Percentiles rank a stretch among this genome's conserved stretches.
phyloP scores from a whole-genome alignment of 2,113 vertebrate genomes.

The Oplegnathus fasciatus region DNA sequence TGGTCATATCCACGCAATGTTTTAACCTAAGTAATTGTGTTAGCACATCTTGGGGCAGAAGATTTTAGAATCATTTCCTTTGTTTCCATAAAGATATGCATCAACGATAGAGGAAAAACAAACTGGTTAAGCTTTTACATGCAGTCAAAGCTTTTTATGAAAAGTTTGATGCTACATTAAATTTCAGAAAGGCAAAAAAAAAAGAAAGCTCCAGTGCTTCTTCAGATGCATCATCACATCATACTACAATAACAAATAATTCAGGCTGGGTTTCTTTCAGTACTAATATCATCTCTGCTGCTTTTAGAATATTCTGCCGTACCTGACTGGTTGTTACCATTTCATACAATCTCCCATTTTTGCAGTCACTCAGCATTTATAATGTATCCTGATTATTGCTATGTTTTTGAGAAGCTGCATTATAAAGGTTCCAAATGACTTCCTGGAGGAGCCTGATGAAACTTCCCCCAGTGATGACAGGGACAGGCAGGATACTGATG shows the following conservation, averaged over 20 bases:
- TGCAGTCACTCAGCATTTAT: slow-evolving; percentile 8
- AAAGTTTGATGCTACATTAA: neutral
- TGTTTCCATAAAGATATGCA: slow-evolving; percentile 10
- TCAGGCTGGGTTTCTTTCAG: neutral
- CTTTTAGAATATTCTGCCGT: neutral
- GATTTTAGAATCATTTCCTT: neutral
- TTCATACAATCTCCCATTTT: slow-evolving; percentile 30
- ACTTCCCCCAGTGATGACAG: neutral
- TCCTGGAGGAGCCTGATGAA: slow-evolving; percentile 31
- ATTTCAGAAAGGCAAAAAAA: neutral
- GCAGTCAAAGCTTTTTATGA: neutral
- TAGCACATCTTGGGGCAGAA: neutral
- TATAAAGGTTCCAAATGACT: slow-evolving; percentile 14
- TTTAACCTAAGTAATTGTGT: neutral
- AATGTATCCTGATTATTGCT: slow-evolving; percentile 15
- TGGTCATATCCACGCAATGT: too few species aligned
- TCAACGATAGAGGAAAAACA: neutral
- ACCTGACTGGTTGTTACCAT: slow-evolving; percentile 8
- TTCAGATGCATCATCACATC: slow-evolving; percentile 6
- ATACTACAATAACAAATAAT: neutral
- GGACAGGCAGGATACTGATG: neutral
- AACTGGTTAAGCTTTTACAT: neutral
- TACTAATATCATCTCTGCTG: slow-evolving; percentile 1
- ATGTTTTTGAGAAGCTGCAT: slow-evolving; percentile 1
- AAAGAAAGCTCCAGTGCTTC: neutral